phyloP scores from a whole-genome alignment of 2,797 vertebrate genomes.

The Cossypha niveicapilla region DNA sequence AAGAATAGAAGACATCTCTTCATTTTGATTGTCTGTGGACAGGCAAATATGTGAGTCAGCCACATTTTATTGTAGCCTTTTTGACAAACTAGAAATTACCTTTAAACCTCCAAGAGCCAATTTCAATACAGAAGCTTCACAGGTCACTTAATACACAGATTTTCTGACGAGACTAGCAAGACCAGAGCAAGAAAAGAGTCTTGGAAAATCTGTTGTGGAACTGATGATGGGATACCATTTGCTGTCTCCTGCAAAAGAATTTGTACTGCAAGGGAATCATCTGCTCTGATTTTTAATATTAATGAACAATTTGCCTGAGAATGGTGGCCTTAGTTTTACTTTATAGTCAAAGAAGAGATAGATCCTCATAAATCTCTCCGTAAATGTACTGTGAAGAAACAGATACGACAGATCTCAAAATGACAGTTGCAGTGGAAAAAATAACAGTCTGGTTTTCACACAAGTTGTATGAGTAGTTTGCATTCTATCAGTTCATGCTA shows the following conservation, averaged over 20 bases:
- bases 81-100: not conserved
- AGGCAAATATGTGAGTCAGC: not conserved
- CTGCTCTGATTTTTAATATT: not conserved
- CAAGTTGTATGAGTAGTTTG: not conserved
- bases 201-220: not conserved
- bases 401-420: not conserved
- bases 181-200: not conserved
- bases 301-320: not conserved
- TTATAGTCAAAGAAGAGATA: not conserved
- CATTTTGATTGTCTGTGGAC: not conserved
- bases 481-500: not conserved
- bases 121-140: not conserved
- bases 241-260: not conserved
- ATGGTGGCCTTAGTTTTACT: not conserved
- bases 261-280: not conserved
- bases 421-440: not conserved
- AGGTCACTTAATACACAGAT: not conserved
- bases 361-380: not conserved
- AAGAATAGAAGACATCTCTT: not conserved
- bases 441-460: not conserved
- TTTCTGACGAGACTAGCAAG: not conserved
- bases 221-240: not conserved
- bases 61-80: not conserved
- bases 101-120: not conserved
- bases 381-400: not conserved